A percentile compares a stretch with the other conserved stretches of the same genome.
Evolutionary conservation across 1,140 invertebrate species (phyloP).

Genomic region (Drosophila navojoa): DNA sequence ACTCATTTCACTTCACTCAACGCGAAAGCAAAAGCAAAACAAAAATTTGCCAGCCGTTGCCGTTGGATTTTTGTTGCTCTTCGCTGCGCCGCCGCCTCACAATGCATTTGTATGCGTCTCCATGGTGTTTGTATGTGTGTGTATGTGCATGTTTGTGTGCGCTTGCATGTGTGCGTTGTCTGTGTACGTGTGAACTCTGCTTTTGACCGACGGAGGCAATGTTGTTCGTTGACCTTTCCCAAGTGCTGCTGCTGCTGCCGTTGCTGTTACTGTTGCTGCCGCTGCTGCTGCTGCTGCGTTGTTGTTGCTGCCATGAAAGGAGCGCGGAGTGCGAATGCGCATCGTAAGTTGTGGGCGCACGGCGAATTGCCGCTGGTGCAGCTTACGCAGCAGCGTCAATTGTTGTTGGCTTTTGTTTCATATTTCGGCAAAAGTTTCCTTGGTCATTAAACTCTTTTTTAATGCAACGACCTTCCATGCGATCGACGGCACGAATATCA

Average conservation of each 20-base stretch:
- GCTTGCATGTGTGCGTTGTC: conserved; percentile 19
- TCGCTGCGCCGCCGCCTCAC: conserved; percentile 37
- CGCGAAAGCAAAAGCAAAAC: conserved; percentile 79
- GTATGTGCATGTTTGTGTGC: conserved; percentile 14
- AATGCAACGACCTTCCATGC: conserved; percentile 79
- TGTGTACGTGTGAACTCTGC: conserved; percentile 75
- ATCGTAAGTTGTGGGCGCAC: conserved; percentile 44
- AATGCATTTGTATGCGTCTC: conserved; percentile 31
- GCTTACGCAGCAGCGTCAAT: conserved; percentile 57
- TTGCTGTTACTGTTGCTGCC: conserved; percentile 7
- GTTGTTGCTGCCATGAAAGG: conserved; percentile 67
- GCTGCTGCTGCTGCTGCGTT: conserved; percentile 10
- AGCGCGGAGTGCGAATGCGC: conserved; percentile 46
- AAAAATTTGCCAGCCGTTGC: conserved; percentile 61
- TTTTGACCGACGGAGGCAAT: conserved; percentile 80
- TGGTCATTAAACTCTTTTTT: conserved; percentile 79
- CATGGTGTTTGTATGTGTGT: conserved; percentile 11
- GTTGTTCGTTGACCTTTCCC: conserved; percentile 80
- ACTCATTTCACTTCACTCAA: conserved; percentile 70
- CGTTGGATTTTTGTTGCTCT: conserved; percentile 52
- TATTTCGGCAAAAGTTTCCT: conserved; percentile 81
- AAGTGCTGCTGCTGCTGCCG: conserved; percentile 56
- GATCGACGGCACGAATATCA: conserved; percentile 75
- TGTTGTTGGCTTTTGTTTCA: conserved; percentile 70
- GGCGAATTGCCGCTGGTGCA: conserved; percentile 31